Evolutionary conservation across 2,113 vertebrate genomes (phyloP).

Genomic region (Jaculus jaculus): DNA sequence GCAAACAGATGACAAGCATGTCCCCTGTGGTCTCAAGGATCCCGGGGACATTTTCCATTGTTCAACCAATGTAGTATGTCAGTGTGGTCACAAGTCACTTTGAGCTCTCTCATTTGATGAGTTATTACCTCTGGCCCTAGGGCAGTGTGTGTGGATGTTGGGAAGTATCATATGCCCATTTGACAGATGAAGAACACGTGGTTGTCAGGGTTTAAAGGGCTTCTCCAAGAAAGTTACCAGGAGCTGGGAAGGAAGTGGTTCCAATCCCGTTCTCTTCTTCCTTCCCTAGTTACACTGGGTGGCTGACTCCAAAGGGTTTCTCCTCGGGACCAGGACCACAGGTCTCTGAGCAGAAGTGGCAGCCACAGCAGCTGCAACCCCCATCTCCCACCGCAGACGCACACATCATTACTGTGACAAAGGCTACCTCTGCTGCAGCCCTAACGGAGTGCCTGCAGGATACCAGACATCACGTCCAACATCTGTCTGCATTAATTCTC

Average conservation of each 20-base stretch:
- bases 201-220: neutral
- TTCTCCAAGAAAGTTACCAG: neutral
- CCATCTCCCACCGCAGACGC: fast-evolving
- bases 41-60: neutral
- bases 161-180: constrained; percentile 7
- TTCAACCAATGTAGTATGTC: neutral
- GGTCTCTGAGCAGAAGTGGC: neutral
- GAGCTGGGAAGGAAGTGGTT: neutral
- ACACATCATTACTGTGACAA: neutral
- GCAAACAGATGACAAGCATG: neutral
- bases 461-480: neutral
- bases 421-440: neutral
- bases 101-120: constrained; percentile 12
- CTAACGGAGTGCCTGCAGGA: fast-evolving
- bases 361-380: neutral
- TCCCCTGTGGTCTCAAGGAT: neutral
- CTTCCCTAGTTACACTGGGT: neutral
- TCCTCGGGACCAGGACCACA: neutral
- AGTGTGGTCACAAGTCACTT: neutral
- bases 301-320: neutral
- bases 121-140: neutral
- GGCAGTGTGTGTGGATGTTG: neutral
- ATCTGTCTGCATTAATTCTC: neutral
- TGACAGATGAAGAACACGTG: constrained; percentile 10
- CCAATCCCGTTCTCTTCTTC: neutral